Conservation (phyloP, 1,140 invertebrate species). For the Drosophila melanica region DNA sequence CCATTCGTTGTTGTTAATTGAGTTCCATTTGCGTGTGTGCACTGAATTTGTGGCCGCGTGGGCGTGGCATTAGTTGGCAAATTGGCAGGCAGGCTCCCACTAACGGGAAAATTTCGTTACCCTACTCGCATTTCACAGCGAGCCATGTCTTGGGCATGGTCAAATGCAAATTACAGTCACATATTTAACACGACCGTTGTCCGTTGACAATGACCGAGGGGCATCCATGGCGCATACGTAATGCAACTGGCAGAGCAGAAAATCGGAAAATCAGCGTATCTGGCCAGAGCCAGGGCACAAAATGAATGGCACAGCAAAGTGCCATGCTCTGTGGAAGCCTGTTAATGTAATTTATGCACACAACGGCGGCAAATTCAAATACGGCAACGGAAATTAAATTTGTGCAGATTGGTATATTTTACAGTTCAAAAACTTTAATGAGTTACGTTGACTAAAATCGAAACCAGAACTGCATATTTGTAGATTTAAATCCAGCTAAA, state of each 20-base stretch:
- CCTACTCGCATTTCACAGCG: constrained; percentile 7
- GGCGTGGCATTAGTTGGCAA: constrained; percentile 34
- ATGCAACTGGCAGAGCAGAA: constrained; percentile 65
- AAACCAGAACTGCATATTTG: too few species aligned
- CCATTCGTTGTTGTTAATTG: constrained; percentile 35
- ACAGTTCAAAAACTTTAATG: constrained; percentile 16
- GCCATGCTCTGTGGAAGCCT: constrained; percentile 6
- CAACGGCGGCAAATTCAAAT: constrained; percentile 51
- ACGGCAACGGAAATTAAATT: constrained; percentile 10
- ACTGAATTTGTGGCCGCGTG: neutral
- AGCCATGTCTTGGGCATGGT: constrained; percentile 16
- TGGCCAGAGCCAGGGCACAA: constrained; percentile 36
- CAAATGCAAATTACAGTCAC: constrained; percentile 65
- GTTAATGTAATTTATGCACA: constrained; percentile 66
- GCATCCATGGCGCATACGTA: constrained; percentile 58
- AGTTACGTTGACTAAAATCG: neutral
- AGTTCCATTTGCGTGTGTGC: constrained; percentile 32
- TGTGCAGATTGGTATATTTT: constrained; percentile 5
- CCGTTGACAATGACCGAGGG: constrained; percentile 26
- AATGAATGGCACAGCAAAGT: constrained; percentile 30
- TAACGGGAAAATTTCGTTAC: constrained; percentile 46
- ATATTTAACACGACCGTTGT: constrained; percentile 51
- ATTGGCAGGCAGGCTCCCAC: constrained; percentile 22
- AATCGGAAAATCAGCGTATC: constrained; percentile 69
- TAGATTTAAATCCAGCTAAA: too few species aligned